phyloP scores from a whole-genome alignment of 2,797 vertebrate genomes.

The Cottoperca gobio region DNA sequence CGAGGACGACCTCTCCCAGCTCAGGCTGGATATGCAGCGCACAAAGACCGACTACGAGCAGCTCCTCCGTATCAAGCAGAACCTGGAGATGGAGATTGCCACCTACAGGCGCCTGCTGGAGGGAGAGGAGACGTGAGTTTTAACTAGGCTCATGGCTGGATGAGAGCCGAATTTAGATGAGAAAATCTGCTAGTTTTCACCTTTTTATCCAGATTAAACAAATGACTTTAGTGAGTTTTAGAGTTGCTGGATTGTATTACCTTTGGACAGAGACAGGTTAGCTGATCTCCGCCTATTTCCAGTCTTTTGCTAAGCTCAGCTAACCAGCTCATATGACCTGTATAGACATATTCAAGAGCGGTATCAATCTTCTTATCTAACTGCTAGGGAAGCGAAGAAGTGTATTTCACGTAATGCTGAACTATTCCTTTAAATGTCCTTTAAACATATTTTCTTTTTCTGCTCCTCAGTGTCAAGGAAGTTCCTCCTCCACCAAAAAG shows the following conservation, averaged over 20 bases:
- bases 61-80: conserved; percentile 88
- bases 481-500: conserved; percentile 83
- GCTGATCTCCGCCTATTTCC: neutral
- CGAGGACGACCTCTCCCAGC: conserved; percentile 87
- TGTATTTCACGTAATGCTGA: neutral
- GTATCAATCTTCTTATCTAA: neutral
- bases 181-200: no score
- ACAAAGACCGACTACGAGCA: conserved; percentile 88
- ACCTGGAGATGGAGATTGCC: conserved; percentile 87
- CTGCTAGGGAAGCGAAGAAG: neutral
- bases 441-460: conserved; percentile 47
- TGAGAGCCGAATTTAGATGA: neutral
- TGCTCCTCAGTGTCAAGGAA: conserved; percentile 80
- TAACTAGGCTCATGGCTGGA: fast-evolving
- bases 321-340: neutral
- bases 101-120: conserved; percentile 88
- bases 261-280: neutral
- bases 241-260: neutral
- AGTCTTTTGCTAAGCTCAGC: neutral
- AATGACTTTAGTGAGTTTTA: neutral
- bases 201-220: no score
- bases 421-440: neutral
- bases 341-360: neutral
- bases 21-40: conserved; percentile 86
- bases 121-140: conserved; percentile 83